Conservation (phyloP, 2,888 invertebrate genomes). For the Agriotes lineatus region DNA sequence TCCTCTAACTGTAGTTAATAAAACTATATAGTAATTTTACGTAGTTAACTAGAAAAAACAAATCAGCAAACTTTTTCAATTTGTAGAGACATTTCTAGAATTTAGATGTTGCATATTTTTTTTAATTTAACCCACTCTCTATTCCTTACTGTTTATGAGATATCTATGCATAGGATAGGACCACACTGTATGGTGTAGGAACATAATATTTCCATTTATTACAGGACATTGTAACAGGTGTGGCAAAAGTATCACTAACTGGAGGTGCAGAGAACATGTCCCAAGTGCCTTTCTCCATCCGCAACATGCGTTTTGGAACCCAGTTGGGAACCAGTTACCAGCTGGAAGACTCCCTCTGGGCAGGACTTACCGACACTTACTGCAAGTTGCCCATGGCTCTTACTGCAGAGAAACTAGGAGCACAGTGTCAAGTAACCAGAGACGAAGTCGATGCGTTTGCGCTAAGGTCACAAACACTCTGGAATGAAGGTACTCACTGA, state of each 20-base stretch:
- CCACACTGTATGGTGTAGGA: too few relatives aligned
- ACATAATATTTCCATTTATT: too few relatives aligned
- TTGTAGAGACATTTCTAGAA: too few relatives aligned
- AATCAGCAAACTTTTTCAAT: too few relatives aligned
- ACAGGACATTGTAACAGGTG: slow-evolving; percentile 88
- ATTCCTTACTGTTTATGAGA: too few relatives aligned
- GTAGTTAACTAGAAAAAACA: too few relatives aligned
- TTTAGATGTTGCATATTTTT: too few relatives aligned
- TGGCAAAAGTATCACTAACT: slow-evolving; percentile 86
- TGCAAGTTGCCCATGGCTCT: slow-evolving; percentile 95
- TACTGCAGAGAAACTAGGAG: slow-evolving; percentile 94
- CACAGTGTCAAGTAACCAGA: slow-evolving; percentile 83
- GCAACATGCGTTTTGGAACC: slow-evolving; percentile 90
- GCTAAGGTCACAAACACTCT: slow-evolving; percentile 85
- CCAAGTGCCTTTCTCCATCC: slow-evolving; percentile 87
- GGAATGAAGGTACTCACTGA: slow-evolving; percentile 92
- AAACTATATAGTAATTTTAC: too few relatives aligned
- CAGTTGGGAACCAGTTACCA: slow-evolving; percentile 80
- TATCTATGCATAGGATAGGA: too few relatives aligned
- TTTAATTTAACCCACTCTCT: too few relatives aligned
- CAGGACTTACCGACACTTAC: slow-evolving; percentile 87
- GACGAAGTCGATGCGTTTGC: slow-evolving; percentile 90
- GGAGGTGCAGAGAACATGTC: slow-evolving; percentile 98
- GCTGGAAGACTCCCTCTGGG: slow-evolving; percentile 93
- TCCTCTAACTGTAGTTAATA: too few relatives aligned